A percentile compares a stretch with the other conserved stretches of the same genome.
phyloP scores from a whole-genome alignment of 2,797 vertebrate species.

The Prunella strophiata region DNA sequence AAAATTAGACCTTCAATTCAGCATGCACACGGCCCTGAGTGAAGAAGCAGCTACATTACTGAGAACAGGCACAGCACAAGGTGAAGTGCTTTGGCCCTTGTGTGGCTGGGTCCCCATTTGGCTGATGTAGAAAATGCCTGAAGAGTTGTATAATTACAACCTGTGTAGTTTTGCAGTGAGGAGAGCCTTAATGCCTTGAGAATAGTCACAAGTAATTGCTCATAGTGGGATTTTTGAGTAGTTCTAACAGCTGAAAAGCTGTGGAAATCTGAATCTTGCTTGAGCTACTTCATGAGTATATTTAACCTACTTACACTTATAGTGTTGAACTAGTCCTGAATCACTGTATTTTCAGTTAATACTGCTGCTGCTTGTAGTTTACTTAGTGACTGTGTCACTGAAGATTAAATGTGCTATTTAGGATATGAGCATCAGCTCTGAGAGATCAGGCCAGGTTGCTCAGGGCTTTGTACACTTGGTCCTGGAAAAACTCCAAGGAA shows the following conservation, averaged over 20 bases:
- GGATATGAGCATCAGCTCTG: not conserved
- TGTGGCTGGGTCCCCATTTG: not conserved
- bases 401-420: not conserved
- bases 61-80: not conserved
- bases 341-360: not conserved
- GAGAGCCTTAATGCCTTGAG: not conserved
- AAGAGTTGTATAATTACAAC: not conserved
- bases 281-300: not conserved
- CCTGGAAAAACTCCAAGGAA: not conserved
- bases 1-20: not conserved
- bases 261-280: not conserved
- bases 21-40: not conserved
- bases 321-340: not conserved
- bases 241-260: not conserved
- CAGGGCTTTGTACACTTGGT: not conserved
- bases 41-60: not conserved
- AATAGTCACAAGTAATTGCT: not conserved
- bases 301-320: not conserved
- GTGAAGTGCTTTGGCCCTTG: not conserved
- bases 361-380: not conserved
- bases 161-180: not conserved
- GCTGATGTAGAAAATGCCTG: not conserved
- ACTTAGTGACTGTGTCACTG: not conserved
- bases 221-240: not conserved
- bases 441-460: not conserved